Percentiles rank a stretch among this genome's conserved stretches.
Evolutionary conservation across 2,797 vertebrate species (phyloP).

Genomic region (Apogon talboti): DNA sequence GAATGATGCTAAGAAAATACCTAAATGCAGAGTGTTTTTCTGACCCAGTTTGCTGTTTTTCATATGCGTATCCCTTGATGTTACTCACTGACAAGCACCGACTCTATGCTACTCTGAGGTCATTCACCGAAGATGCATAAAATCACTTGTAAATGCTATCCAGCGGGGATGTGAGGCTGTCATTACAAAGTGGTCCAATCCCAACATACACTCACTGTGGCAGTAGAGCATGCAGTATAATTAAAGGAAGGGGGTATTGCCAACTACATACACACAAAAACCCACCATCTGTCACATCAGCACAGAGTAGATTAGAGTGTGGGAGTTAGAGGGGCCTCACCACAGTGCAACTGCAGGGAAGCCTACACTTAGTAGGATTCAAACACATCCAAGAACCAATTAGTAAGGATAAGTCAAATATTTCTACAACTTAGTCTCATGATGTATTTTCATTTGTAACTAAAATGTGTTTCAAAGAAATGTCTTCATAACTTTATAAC

Average conservation of each 20-base stretch:
- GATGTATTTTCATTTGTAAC: neutral
- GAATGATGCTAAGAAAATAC: too few species aligned
- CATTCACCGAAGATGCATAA: slow-evolving; percentile 17
- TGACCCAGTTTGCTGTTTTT: neutral
- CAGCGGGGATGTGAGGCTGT: slow-evolving; percentile 20
- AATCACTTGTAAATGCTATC: slow-evolving; percentile 20
- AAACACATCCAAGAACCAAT: slow-evolving; percentile 30
- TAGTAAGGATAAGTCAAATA: slow-evolving; percentile 20
- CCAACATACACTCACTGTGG: neutral
- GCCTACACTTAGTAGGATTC: slow-evolving; percentile 50
- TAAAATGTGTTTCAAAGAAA: neutral
- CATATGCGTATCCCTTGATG: neutral
- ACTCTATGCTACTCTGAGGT: neutral
- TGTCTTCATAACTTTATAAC: neutral
- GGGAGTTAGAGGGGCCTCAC: slow-evolving; percentile 57
- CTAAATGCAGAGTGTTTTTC: too few species aligned
- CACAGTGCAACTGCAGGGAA: slow-evolving; percentile 43
- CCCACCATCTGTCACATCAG: slow-evolving; percentile 82
- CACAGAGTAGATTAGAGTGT: slow-evolving; percentile 78
- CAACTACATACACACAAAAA: slow-evolving; percentile 34
- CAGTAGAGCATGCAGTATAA: slow-evolving; percentile 16
- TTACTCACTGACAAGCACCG: slow-evolving; percentile 15
- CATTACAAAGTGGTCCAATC: slow-evolving; percentile 25
- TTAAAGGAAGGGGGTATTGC: slow-evolving; percentile 45
- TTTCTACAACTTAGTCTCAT: neutral